phyloP scores from a whole-genome alignment of 2,888 invertebrate species.

The Scrobipalpa atriplicella region DNA sequence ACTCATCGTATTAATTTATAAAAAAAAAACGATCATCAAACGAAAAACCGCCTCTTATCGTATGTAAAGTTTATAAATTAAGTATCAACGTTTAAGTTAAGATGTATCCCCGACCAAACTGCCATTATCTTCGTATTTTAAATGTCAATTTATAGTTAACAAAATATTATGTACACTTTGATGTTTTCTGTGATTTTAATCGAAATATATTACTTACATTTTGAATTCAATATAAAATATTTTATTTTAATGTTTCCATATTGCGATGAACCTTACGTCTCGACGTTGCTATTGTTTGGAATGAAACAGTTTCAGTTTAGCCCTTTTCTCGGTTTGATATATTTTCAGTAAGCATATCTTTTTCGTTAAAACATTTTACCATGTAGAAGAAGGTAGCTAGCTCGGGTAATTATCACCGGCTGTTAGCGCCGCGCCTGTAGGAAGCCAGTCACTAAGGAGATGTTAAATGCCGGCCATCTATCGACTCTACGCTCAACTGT shows the following conservation, averaged over 20 bases:
- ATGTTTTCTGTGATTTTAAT: conserved; percentile 59
- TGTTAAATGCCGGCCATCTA: too few species aligned
- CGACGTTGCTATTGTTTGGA: too few species aligned
- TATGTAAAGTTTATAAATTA: neutral
- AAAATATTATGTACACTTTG: conserved; percentile 47
- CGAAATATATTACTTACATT: conserved; percentile 38
- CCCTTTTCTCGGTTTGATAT: neutral
- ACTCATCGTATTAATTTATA: too few species aligned
- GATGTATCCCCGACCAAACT: conserved; percentile 58
- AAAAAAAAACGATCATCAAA: too few species aligned
- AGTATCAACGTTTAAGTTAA: neutral
- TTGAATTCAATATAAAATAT: conserved; percentile 12
- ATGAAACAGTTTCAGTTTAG: too few species aligned
- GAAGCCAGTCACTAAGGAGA: neutral
- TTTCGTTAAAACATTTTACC: neutral
- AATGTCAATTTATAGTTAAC: conserved; percentile 65
- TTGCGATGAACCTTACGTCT: too few species aligned
- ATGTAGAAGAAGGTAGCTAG: neutral
- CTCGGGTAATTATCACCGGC: neutral
- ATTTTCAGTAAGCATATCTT: neutral
- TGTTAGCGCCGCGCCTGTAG: neutral
- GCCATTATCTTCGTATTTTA: conserved; percentile 46
- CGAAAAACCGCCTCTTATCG: too few species aligned
- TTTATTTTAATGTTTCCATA: neutral
- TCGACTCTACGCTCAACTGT: too few species aligned